Conservation (phyloP, 2,888 invertebrate species). For the Scrobipalpa atriplicella region DNA sequence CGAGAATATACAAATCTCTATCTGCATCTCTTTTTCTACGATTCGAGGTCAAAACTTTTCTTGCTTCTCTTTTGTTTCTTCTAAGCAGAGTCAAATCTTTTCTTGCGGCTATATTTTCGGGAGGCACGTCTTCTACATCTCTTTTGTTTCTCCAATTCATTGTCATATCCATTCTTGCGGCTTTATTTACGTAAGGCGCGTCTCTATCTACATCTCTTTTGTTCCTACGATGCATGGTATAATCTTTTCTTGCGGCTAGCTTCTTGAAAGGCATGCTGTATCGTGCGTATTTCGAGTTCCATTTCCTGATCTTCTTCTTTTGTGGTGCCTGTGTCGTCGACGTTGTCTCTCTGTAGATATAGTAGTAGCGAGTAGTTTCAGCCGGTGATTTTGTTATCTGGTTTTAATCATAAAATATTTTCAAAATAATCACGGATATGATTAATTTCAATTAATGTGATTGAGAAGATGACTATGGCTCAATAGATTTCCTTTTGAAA, state of each 20-base stretch:
- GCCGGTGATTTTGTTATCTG: constrained; percentile 47
- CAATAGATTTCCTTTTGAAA: too few relatives aligned
- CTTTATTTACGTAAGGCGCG: too few relatives aligned
- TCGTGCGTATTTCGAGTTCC: constrained; percentile 49
- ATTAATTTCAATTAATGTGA: too few relatives aligned
- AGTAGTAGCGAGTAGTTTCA: constrained; percentile 18
- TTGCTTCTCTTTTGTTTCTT: constrained; percentile 53
- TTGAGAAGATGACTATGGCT: too few relatives aligned
- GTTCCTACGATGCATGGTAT: constrained; percentile 37
- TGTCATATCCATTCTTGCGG: constrained; percentile 39
- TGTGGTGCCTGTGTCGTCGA: constrained; percentile 49
- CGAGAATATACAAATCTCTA: constrained; percentile 55
- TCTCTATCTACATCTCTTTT: constrained; percentile 49
- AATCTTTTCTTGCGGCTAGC: constrained; percentile 47
- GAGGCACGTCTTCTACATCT: constrained; percentile 35
- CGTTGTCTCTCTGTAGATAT: constrained; percentile 42
- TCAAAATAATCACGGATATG: too few relatives aligned
- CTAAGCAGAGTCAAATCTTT: constrained; percentile 38
- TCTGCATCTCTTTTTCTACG: constrained; percentile 50
- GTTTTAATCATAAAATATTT: neutral
- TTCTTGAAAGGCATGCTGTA: constrained; percentile 66
- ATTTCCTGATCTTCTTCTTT: constrained; percentile 53
- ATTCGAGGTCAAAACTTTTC: constrained; percentile 38
- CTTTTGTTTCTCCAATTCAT: constrained; percentile 48
- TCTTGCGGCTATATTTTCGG: constrained; percentile 12